Percentiles rank a stretch among this genome's conserved stretches.
Evolutionary conservation across 2,888 invertebrate species (phyloP).

Genomic region (Tenthredo amoena): DNA sequence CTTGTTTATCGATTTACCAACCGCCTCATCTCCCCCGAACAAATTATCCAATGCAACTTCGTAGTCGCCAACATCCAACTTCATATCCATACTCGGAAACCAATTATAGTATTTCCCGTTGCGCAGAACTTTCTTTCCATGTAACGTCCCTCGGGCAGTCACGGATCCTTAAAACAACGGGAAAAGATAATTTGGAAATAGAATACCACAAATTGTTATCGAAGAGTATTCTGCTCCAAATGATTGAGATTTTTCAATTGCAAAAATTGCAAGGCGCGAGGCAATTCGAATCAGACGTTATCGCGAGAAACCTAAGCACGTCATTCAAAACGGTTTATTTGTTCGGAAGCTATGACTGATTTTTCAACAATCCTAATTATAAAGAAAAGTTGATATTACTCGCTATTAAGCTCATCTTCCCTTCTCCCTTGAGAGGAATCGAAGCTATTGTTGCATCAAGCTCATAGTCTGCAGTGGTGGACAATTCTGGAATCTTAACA

Average conservation of each 20-base stretch:
- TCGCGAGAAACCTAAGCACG: no score
- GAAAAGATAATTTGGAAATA: neutral
- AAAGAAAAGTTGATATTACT: constrained; percentile 14
- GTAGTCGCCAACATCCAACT: neutral
- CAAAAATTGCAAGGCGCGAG: neutral
- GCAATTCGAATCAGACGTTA: no score
- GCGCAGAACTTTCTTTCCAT: neutral
- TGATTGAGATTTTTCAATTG: neutral
- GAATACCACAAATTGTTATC: neutral
- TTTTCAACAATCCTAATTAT: no score
- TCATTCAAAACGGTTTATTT: no score
- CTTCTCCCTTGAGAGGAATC: constrained; percentile 22
- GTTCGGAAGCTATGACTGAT: no score
- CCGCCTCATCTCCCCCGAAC: neutral
- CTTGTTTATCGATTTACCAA: neutral
- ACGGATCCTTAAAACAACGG: neutral
- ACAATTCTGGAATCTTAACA: neutral
- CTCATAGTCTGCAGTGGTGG: neutral
- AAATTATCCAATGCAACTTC: neutral
- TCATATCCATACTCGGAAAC: neutral
- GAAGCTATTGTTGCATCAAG: constrained; percentile 8
- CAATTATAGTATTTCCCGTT: neutral
- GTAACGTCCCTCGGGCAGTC: constrained; percentile 54
- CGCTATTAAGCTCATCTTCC: neutral
- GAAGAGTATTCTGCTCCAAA: neutral